phyloP scores from a whole-genome alignment of 2,888 invertebrate genomes.

The Drosophila rellima region DNA sequence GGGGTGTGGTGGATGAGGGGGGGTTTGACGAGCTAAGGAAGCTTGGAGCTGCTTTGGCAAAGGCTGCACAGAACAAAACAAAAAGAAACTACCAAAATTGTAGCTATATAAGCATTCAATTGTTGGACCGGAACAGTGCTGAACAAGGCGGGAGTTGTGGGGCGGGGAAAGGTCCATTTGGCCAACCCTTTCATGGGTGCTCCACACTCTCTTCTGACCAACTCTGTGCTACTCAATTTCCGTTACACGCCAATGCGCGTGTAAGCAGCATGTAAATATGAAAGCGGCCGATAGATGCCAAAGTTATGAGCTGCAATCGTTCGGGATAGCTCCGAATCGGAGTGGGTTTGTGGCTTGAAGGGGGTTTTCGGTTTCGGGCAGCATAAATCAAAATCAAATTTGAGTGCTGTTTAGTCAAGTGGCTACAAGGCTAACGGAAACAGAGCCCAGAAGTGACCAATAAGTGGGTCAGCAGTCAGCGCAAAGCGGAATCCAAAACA shows the following conservation, averaged over 20 bases:
- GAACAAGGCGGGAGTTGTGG: constrained; percentile 1
- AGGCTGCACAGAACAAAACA: constrained; percentile 24
- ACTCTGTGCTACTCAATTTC: constrained; percentile 64
- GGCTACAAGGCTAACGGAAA: constrained; percentile 60
- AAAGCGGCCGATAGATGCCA: constrained; percentile 67
- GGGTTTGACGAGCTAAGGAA: constrained; percentile 1
- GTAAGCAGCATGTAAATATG: constrained; percentile 78
- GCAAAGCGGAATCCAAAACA: constrained; percentile 63
- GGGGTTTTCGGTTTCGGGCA: constrained; percentile 38
- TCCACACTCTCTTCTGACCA: constrained; percentile 1
- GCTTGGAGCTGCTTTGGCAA: constrained; percentile 37
- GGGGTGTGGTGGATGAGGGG: too few species aligned
- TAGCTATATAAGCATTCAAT: constrained; percentile 46
- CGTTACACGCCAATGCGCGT: constrained; percentile 77
- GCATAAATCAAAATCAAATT: constrained; percentile 78
- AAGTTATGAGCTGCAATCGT: constrained; percentile 74
- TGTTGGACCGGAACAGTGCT: constrained; percentile 43
- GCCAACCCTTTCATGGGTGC: constrained; percentile 52
- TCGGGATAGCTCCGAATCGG: constrained; percentile 18
- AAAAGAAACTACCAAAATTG: constrained; percentile 36
- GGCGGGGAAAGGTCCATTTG: constrained; percentile 33
- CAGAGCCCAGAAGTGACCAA: constrained; percentile 72
- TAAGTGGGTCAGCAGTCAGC: constrained; percentile 73
- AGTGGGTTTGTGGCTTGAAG: background rate
- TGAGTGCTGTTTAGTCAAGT: constrained; percentile 76